Base-by-base conservation (phyloP, 2,797 vertebrate species). In the Ibycter americanus region DNA sequence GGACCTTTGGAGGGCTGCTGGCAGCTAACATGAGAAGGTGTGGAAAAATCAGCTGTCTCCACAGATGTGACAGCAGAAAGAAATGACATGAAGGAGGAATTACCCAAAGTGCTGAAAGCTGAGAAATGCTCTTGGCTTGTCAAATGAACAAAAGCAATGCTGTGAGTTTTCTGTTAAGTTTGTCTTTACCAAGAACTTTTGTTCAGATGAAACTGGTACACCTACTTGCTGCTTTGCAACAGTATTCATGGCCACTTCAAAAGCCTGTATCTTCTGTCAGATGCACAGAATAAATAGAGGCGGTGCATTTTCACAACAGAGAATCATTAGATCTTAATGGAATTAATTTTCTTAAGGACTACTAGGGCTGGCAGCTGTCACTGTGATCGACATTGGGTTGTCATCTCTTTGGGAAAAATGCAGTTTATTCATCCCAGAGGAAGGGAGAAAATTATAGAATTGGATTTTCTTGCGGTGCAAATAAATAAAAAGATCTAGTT, bases 391-490 rank as follows among this genome's bases (percentile, higher is more conserved):
- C 16, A n/a, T 19, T 77, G 79, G 46, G 66, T 81, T 92, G 81
- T 72, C 44, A 51, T 83, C 11, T 72, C 72, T 59, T 49, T 68
- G 38, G 68, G 90, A 44, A 84, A 95, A 86, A 52, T 54, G 22
- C 16, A 76, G 34, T 74, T 93, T 74, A 71, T 38, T 92, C 31
- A 74, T 84, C 79, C 93, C 5, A 1, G 83, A 93, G 40, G 21
- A 74, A 70, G 29, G 44, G 15, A 83, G 17, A 83, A 82, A 86
- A 90, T 66, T 12, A 63, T 11, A 83, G 89, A 91, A 93, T 16
- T 80, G 55, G 23, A 63, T 91, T 95, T 96, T 90, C 76, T 96
- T 89, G 61, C 42, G 52, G 32, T 90, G n/a, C 32, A 90, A 93
- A 89, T 74, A 97, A 95, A 93, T 65, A 83, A 89, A 74, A 82